These are phyloP conservation scores for Heliconius melpomene DNA, from an alignment of 1,140 invertebrate genomes.

Conservation along the genomic window DNA sequence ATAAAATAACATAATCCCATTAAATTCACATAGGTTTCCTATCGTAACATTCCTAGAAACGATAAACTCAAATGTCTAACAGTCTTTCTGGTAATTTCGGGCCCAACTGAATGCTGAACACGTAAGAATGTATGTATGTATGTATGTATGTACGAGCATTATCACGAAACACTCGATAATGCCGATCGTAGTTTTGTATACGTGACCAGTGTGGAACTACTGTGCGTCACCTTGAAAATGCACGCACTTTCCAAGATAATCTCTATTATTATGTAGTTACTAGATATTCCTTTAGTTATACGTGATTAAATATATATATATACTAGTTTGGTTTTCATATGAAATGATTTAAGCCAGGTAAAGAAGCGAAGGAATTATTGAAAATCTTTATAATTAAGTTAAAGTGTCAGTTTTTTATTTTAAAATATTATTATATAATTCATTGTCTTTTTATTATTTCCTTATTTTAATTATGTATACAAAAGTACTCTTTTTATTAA, in stretches of 20 bases:
- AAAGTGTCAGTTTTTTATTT: too few relatives aligned
- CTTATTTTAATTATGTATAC: neutral
- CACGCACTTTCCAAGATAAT: conserved; percentile 20
- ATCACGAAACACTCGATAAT: conserved; percentile 33
- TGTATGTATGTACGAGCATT: conserved; percentile 21
- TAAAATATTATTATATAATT: neutral
- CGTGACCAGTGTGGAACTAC: conserved; percentile 20
- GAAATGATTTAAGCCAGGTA: too few relatives aligned
- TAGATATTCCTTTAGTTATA: neutral
- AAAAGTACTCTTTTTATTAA: neutral
- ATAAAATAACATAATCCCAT: neutral
- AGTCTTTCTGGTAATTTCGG: conserved; percentile 23
- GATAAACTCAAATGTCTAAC: neutral
- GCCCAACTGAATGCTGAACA: neutral
- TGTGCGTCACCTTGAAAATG: conserved; percentile 28
- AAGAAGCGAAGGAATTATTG: too few relatives aligned
- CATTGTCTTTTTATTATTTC: neutral
- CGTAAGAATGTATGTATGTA: conserved; percentile 10
- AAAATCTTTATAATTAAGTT: too few relatives aligned
- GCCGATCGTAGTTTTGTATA: conserved; percentile 23
- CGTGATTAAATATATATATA: neutral
- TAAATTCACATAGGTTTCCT: neutral
- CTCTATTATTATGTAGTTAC: neutral
- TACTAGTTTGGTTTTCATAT: too few relatives aligned
- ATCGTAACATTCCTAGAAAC: neutral